phyloP scores from a whole-genome alignment of 2,113 vertebrate genomes.

The Orthonyx spaldingii region DNA sequence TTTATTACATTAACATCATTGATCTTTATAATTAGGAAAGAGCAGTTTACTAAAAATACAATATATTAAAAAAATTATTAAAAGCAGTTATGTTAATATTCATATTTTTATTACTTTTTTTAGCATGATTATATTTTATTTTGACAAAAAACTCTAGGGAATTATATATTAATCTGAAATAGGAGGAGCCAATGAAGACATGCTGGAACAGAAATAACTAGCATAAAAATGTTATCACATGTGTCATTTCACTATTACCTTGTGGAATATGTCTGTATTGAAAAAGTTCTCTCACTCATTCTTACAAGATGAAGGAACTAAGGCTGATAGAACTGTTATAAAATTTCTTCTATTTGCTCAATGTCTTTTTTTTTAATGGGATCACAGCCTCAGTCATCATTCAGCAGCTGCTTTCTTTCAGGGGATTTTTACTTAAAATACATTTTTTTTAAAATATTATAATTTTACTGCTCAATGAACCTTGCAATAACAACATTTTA shows the following conservation, averaged over 20 bases:
- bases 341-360: background rate
- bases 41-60: background rate
- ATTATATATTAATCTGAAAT: background rate
- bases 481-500: slow-evolving; percentile 81
- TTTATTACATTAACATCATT: background rate
- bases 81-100: background rate
- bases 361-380: slow-evolving; percentile 17
- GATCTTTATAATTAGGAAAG: background rate
- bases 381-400: slow-evolving; percentile 27
- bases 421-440: slow-evolving; percentile 61
- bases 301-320: background rate
- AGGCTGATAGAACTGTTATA: background rate
- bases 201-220: slow-evolving; percentile 16
- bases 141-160: background rate
- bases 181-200: background rate
- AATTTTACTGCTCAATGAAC: slow-evolving; percentile 83
- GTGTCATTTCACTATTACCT: slow-evolving; percentile 28
- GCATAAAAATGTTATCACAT: slow-evolving; percentile 3
- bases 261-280: background rate
- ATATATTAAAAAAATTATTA: background rate
- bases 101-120: background rate
- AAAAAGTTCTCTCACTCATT: slow-evolving; percentile 24
- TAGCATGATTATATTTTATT: background rate
- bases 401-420: slow-evolving; percentile 57
- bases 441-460: slow-evolving; percentile 58